A percentile compares a stretch with the other conserved stretches of the same genome.
phyloP scores from a whole-genome alignment of 2,797 vertebrate species.

The Danionella dracula region DNA sequence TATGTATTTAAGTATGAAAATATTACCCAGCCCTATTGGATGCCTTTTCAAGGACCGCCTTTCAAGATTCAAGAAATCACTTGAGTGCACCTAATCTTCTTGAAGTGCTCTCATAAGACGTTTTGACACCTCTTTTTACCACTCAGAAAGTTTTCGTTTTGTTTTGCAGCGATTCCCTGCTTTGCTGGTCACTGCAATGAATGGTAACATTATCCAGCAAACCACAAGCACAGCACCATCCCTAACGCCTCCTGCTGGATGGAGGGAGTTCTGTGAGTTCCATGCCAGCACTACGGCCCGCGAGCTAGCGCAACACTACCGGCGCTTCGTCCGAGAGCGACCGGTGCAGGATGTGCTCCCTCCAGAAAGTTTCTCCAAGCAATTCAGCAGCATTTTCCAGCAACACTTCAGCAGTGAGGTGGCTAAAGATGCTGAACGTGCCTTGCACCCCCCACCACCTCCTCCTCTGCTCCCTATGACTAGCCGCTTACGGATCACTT shows the following conservation, averaged over 20 bases:
- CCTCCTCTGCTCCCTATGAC: slow-evolving; percentile 51
- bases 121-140: too few relatives aligned
- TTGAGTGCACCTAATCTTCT: too few relatives aligned
- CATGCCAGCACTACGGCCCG: slow-evolving; percentile 87
- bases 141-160: background rate
- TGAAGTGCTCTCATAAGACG: too few relatives aligned
- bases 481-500: slow-evolving; percentile 63
- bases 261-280: slow-evolving; percentile 96
- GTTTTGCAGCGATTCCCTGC: slow-evolving; percentile 72
- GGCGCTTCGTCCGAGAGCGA: slow-evolving; percentile 79
- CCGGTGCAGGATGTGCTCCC: slow-evolving; percentile 81
- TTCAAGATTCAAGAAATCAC: too few relatives aligned
- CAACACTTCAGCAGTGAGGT: slow-evolving; percentile 89
- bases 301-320: slow-evolving; percentile 89
- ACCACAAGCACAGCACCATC: slow-evolving; percentile 65
- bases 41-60: too few relatives aligned
- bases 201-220: slow-evolving; percentile 87
- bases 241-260: slow-evolving; percentile 71
- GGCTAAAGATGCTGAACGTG: slow-evolving; percentile 64
- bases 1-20: too few relatives aligned
- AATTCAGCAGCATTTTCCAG: slow-evolving; percentile 90
- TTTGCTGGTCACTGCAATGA: slow-evolving; percentile 88
- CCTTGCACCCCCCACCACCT: slow-evolving; percentile 32
- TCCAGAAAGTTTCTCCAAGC: slow-evolving; percentile 86
- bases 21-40: too few relatives aligned